A percentile compares a stretch with the other conserved stretches of the same genome.
Conservation (phyloP, 2,888 invertebrate species). For the Drosophila nr. fundita region DNA sequence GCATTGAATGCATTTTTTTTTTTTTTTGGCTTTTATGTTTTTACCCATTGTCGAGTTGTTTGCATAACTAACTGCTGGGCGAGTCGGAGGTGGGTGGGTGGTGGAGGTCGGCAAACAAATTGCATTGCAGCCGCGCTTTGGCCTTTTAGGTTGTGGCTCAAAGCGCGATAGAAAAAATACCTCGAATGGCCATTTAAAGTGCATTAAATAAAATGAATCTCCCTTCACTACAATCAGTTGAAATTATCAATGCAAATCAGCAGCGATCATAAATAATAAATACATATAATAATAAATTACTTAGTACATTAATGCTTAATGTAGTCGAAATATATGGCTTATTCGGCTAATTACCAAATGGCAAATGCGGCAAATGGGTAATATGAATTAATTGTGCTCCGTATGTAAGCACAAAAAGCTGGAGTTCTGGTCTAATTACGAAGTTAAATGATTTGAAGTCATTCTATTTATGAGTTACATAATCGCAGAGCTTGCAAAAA, state of each 20-base stretch:
- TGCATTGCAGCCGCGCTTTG: neutral
- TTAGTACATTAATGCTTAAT: slow-evolving; percentile 58
- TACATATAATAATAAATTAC: slow-evolving; percentile 33
- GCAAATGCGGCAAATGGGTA: slow-evolving; percentile 44
- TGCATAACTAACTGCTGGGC: slow-evolving; percentile 26
- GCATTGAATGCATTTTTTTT: slow-evolving; percentile 55
- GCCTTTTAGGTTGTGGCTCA: neutral
- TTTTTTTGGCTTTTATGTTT: neutral
- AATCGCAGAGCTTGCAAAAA: neutral
- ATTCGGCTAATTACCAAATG: slow-evolving; percentile 46
- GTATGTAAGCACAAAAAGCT: neutral
- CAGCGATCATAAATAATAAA: slow-evolving; percentile 8
- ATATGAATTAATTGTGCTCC: slow-evolving; percentile 43
- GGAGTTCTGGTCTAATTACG: neutral
- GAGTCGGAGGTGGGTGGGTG: neutral
- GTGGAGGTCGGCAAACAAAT: neutral
- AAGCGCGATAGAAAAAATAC: slow-evolving; percentile 1
- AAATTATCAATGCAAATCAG: slow-evolving; percentile 6
- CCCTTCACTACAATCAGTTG: slow-evolving; percentile 4
- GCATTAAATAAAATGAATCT: slow-evolving; percentile 14
- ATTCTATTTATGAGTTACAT: neutral
- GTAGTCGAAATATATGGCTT: slow-evolving; percentile 48
- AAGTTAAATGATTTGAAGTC: slow-evolving; percentile 22
- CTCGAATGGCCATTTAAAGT: slow-evolving; percentile 24
- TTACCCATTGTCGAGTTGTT: slow-evolving; percentile 47